Evolutionary conservation across 2,888 invertebrate species (phyloP), one percentile per base, ranked within the genome.

Genomic region (Ennomos quercinarius): DNA sequence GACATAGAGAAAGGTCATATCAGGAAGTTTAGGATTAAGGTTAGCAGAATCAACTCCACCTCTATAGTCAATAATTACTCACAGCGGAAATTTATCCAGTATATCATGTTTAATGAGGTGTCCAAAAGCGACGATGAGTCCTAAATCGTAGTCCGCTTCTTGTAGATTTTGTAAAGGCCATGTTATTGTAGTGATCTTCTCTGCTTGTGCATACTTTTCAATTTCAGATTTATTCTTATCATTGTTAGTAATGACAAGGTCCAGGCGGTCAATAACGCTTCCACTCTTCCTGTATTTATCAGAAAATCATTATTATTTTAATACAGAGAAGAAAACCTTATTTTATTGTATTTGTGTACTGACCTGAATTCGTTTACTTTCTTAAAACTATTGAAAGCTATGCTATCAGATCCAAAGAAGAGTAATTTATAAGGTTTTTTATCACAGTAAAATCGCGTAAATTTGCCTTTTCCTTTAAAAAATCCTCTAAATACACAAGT

Each of bases 71-170:
- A 10, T 1, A 17, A 17, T n/a, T 71, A 94, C 96, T 94, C 94
- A 98, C 98, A 96, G 84, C 57, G 96, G 96, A 88, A 98, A 98
- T 59, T 94, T 93, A 9, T 94, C 87, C 36, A 99, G 96, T 0
- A 98, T 83, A 52, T 93, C 81, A 66, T 94, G 89, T 40, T 98
- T 98, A 74, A 99, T 97, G 62, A 99, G 91, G 79, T 98, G 96
- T 0, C 99, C 99, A 93, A 99, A 99, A 0, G 99, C 98, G 1
- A 97, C 98, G 35, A 99, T 97, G 48, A 99, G 88, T 5, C 99
- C 99, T 61, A 99, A 86, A 80, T 99, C 96, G 90, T 95, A 98
- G 51, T 93, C 86, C 10, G 82, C 77, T 50, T 89, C 73, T 9
- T 77, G 67, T 40, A 93, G 74, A 40, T 82, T 67, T 35, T 86